phyloP scores from a whole-genome alignment of 1,140 invertebrate genomes.

The Popillia japonica region DNA sequence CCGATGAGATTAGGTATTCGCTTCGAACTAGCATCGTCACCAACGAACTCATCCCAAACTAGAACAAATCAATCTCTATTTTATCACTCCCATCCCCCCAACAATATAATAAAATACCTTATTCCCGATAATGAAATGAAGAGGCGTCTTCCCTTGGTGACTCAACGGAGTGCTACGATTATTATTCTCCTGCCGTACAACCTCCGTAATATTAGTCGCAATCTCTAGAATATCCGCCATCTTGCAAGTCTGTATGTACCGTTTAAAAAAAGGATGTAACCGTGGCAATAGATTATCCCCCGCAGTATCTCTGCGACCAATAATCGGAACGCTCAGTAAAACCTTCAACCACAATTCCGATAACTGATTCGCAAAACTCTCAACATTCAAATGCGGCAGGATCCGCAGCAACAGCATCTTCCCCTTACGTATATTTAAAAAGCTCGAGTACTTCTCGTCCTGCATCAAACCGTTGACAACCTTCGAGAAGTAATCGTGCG shows the following conservation, averaged over 20 bases:
- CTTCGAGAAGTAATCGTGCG: conserved; percentile 66
- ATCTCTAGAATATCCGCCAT: conserved; percentile 56
- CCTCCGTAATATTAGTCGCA: conserved; percentile 53
- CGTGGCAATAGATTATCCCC: conserved; percentile 58
- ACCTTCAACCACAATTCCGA: conserved; percentile 56
- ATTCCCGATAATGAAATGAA: conserved; percentile 57
- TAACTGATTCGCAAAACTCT: conserved; percentile 51
- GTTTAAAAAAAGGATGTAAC: conserved; percentile 63
- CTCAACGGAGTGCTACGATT: conserved; percentile 56
- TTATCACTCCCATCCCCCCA: too few species aligned
- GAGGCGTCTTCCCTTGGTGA: conserved; percentile 55
- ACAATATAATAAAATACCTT: conserved; percentile 48
- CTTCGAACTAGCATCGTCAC: conserved; percentile 53
- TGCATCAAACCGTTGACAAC: conserved; percentile 70
- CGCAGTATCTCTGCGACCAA: conserved; percentile 55
- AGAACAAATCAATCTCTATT: conserved; percentile 43
- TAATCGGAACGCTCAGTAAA: conserved; percentile 56
- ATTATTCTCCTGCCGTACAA: conserved; percentile 48
- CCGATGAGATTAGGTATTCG: conserved; percentile 53
- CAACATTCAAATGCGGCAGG: conserved; percentile 61
- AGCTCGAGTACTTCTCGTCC: conserved; percentile 71
- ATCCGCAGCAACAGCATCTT: conserved; percentile 70
- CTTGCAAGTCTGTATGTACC: conserved; percentile 54
- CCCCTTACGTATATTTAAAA: conserved; percentile 77
- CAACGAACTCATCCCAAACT: conserved; percentile 58